Conservation (phyloP, 2,113 vertebrate species). For the Xiphophorus hellerii region DNA sequence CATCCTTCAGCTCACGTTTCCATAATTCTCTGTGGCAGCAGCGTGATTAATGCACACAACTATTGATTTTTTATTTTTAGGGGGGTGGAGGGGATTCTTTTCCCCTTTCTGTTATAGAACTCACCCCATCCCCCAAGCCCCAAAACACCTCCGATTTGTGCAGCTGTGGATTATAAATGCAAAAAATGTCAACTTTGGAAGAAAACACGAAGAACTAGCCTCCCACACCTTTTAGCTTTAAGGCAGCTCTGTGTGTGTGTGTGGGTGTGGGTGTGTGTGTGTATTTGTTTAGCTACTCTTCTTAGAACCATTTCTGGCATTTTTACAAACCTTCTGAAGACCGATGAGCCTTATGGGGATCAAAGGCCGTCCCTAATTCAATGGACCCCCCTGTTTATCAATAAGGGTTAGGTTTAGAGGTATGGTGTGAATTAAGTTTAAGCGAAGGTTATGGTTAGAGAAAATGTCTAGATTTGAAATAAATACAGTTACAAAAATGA, state of each 20-base stretch:
- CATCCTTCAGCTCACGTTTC: slow-evolving; percentile 80
- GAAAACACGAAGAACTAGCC: slow-evolving; percentile 42
- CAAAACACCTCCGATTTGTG: slow-evolving; percentile 37
- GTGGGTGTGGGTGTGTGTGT: neutral
- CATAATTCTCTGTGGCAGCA: slow-evolving; percentile 85
- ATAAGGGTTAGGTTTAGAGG: too few relatives aligned
- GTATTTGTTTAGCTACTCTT: too few relatives aligned
- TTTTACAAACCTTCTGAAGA: too few relatives aligned
- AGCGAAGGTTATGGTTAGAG: too few relatives aligned
- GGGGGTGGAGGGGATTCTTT: slow-evolving; percentile 30
- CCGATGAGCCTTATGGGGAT: too few relatives aligned
- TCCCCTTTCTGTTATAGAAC: slow-evolving; percentile 23
- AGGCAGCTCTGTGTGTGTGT: slow-evolving; percentile 1
- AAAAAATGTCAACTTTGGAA: neutral
- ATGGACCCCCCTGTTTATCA: too few relatives aligned
- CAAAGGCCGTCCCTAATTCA: too few relatives aligned
- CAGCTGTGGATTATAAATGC: neutral
- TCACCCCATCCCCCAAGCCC: slow-evolving; percentile 24
- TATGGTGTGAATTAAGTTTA: too few relatives aligned
- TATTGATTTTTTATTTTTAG: slow-evolving; percentile 85
- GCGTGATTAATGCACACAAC: slow-evolving; percentile 90
- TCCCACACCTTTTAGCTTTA: slow-evolving; percentile 43
- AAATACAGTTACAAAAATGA: too few relatives aligned
- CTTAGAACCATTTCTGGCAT: too few relatives aligned
- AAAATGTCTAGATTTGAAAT: too few relatives aligned